Percentiles rank a stretch among this genome's conserved stretches.
These are phyloP conservation scores for Eupristina koningsbergeri DNA, from an alignment of 1,140 invertebrate species.

Conservation along the genomic window DNA sequence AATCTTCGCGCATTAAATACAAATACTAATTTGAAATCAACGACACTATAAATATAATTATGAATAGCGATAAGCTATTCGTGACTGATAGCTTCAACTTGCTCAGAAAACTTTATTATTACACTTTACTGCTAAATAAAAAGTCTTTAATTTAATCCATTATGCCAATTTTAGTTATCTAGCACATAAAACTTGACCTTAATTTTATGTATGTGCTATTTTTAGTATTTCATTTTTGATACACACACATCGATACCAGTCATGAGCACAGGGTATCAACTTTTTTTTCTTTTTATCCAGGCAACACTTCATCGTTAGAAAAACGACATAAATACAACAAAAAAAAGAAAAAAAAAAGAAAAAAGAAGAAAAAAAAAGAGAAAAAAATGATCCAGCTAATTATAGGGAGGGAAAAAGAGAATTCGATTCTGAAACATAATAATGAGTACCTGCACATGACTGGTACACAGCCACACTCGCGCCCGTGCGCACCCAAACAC, in stretches of 20 bases:
- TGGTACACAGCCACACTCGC: no score
- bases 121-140: neutral
- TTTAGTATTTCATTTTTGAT: neutral
- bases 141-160: constrained; percentile 36
- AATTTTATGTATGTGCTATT: neutral
- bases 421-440: no score
- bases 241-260: neutral
- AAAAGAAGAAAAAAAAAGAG: no score
- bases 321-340: no score
- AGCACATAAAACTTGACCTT: constrained; percentile 48
- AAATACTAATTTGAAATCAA: constrained; percentile 27
- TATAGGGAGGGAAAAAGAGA: no score
- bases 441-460: no score
- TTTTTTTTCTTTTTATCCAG: no score
- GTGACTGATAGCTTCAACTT: neutral
- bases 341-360: no score
- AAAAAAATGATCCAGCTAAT: no score
- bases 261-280: constrained; percentile 4
- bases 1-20: neutral
- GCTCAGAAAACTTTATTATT: neutral
- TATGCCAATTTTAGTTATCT: constrained; percentile 71
- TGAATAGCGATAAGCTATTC: neutral
- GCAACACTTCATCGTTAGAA: no score
- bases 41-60: constrained; percentile 16
- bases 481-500: no score